Evolutionary conservation across 2,797 vertebrate genomes (phyloP), one percentile per base, ranked within the genome.

Genomic region (Thamnophis elegans): DNA sequence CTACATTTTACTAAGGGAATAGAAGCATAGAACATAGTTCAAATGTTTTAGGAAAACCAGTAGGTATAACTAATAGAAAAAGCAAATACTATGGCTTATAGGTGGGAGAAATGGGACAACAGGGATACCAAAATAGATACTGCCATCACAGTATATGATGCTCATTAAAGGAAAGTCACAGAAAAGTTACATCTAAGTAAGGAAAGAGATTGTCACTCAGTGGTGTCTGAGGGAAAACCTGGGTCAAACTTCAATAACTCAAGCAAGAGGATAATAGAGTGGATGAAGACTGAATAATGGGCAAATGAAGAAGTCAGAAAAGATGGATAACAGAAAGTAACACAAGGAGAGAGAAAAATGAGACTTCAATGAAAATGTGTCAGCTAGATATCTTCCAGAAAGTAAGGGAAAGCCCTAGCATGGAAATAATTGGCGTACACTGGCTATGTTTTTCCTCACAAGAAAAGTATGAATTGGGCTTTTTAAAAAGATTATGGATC

Each of bases 301-400:
- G 55, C 89, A 90, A 90, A 90, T 78, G 89, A 93, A 90, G 56
- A 42, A 90, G 26, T 59, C 62, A 54, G 56, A 53, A 93, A 55
- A 42, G 47, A 59, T 54, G 12, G 14, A 10, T 88, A 88, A 90
- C 18, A 90, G 22, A 91, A 51, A 62, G 2, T 73, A 91, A 60
- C n/a, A 54, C 59, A 73, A 60, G 28, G 60, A 54, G 14, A n/a
- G 60, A 1, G 87, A 56, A 18, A 56, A 85, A 85, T 65, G 47
- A 85, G 51, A 88, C 62, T 89, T 92, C 73, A 85, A 47, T 47
- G 68, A 85, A 42, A 86, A 68, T 42, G 18, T 55, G 32, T 89
- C 88, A 53, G 82, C 12, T 5, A 42, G 58, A 59, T 85, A 47
- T 32, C 62, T 92, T 89, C 55, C 88, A 88, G 85, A 53, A 82